phyloP scores from a whole-genome alignment of 2,797 vertebrate genomes.

The Hybognathus amarus region DNA sequence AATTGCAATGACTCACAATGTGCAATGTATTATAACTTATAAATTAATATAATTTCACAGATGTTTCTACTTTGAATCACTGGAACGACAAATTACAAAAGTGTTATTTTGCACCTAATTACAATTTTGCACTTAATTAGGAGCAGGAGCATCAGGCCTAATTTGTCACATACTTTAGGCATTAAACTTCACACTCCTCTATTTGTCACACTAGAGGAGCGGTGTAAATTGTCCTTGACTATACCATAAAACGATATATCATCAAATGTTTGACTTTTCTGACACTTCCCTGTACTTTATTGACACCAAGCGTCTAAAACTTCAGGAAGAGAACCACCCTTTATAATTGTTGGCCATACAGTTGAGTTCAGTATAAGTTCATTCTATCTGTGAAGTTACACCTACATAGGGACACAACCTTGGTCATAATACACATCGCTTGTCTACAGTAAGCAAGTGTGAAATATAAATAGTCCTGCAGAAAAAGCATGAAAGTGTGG shows the following conservation, averaged over 20 bases:
- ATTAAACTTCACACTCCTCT: not conserved
- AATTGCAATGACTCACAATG: not conserved
- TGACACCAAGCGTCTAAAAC: not conserved
- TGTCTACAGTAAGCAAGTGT: slow-evolving; percentile 2
- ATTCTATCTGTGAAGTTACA: not conserved
- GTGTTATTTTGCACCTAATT: too few species aligned
- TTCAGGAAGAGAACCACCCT: slow-evolving; percentile 11
- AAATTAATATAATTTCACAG: not conserved
- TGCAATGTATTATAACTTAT: not conserved
- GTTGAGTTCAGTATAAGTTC: not conserved
- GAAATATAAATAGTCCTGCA: slow-evolving; percentile 1
- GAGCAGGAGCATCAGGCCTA: not conserved
- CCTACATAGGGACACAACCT: not conserved
- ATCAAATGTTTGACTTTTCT: slow-evolving; percentile 16
- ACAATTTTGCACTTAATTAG: not conserved
- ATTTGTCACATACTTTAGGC: not conserved
- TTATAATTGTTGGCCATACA: not conserved
- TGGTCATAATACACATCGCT: not conserved
- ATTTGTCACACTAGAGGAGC: not conserved
- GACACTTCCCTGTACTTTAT: not conserved
- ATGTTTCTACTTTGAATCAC: not conserved
- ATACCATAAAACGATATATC: not conserved
- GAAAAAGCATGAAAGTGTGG: not conserved
- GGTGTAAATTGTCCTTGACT: not conserved
- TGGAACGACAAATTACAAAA: too few species aligned